These are phyloP conservation scores for Megamerina dolium DNA, from an alignment of 2,888 invertebrate genomes.

Conservation along the genomic window DNA sequence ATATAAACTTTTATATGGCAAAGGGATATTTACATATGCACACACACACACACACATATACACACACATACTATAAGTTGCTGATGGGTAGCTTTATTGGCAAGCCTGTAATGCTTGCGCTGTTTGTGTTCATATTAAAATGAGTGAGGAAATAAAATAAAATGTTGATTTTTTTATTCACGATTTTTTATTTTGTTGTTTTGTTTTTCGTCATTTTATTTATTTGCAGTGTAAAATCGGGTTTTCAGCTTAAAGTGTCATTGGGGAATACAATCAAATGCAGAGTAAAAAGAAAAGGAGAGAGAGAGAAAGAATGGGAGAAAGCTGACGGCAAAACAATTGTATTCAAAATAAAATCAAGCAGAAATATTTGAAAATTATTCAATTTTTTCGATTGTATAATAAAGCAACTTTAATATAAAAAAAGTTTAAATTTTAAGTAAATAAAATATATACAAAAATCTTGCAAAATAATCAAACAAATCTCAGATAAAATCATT, in stretches of 20 bases:
- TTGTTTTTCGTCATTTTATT: no score
- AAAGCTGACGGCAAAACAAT: no score
- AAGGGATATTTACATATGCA: not conserved
- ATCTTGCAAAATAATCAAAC: no score
- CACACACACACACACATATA: not conserved
- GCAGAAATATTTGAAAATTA: not conserved
- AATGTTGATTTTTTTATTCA: no score
- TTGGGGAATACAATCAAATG: no score
- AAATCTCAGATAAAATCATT: no score
- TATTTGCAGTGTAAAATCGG: no score
- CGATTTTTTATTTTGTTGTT: no score
- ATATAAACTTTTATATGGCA: not conserved
- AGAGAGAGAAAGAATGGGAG: not conserved
- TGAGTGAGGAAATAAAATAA: not conserved
- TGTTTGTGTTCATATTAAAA: not conserved
- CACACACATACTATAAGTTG: not conserved
- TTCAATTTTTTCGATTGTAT: not conserved
- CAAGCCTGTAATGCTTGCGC: no score
- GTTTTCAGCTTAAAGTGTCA: constrained; percentile 5
- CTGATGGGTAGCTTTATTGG: not conserved
- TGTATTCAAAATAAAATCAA: no score
- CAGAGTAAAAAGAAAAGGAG: not conserved
- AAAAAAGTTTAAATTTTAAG: no score
- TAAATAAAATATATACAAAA: no score
- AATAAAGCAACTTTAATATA: not conserved